A percentile compares a stretch with the other conserved stretches of the same genome.
These are phyloP conservation scores for Metridium senile DNA, from an alignment of 92 coral and sea anemone genomes.

Conservation along the genomic window DNA sequence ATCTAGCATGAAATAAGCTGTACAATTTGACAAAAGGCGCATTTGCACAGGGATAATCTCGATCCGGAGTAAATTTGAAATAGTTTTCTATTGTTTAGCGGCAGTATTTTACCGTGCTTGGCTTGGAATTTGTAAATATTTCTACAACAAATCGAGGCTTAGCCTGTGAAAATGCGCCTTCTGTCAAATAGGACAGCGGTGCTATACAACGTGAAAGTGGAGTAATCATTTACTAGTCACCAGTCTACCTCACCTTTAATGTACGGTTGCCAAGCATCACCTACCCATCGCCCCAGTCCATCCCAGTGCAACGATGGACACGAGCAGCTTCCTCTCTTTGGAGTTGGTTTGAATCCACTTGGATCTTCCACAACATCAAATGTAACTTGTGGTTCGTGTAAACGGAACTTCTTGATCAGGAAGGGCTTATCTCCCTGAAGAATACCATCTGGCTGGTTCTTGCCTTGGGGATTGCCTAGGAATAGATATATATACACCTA, in stretches of 20 bases:
- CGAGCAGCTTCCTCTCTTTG: constrained; percentile 1
- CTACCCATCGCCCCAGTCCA: constrained; percentile 87
- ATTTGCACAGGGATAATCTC: too few relatives aligned
- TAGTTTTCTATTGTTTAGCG: too few relatives aligned
- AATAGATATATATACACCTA: too few relatives aligned
- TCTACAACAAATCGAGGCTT: too few relatives aligned
- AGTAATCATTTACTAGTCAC: too few relatives aligned
- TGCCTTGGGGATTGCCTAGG: constrained; percentile 96
- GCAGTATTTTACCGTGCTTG: too few relatives aligned
- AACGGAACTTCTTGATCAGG: constrained; percentile 67
- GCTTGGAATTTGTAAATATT: too few relatives aligned
- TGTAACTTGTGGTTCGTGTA: constrained; percentile 46
- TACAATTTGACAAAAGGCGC: too few relatives aligned
- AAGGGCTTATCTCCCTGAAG: constrained; percentile 77
- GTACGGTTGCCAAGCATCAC: constrained; percentile 70
- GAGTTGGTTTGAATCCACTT: not conserved
- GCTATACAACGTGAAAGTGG: not conserved
- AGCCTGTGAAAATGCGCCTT: too few relatives aligned
- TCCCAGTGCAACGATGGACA: constrained; percentile 78
- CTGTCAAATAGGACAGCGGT: too few relatives aligned
- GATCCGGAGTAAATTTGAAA: too few relatives aligned
- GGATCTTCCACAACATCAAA: constrained; percentile 18
- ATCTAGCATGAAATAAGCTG: too few relatives aligned
- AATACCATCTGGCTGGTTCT: constrained; percentile 88
- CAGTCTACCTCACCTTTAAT: constrained; percentile 64